A percentile compares a stretch with the other conserved stretches of the same genome.
These are phyloP conservation scores for Tyto alba DNA, from an alignment of 2,113 vertebrate genomes.

Conservation along the genomic window DNA sequence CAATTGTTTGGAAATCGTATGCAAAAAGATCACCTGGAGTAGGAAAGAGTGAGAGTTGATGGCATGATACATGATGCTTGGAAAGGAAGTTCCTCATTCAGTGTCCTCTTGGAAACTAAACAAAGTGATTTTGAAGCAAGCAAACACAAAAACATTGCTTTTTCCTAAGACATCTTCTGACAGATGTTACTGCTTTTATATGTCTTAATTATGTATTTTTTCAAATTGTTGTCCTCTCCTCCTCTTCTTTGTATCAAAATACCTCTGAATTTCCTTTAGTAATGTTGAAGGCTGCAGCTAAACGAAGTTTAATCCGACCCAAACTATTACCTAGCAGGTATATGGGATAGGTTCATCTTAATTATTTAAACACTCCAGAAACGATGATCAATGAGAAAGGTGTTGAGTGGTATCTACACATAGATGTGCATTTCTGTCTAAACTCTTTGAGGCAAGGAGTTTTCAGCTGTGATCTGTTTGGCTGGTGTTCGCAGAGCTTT, in stretches of 20 bases:
- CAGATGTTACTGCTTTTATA: not conserved
- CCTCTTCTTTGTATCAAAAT: not conserved
- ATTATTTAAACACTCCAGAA: not conserved
- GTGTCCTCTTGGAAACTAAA: not conserved
- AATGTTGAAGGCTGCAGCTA: not conserved
- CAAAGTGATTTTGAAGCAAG: conserved; percentile 7
- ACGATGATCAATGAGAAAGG: not conserved
- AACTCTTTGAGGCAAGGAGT: not conserved
- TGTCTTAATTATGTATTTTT: not conserved
- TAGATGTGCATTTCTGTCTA: not conserved
- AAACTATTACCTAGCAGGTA: not conserved
- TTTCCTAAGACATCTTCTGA: not conserved
- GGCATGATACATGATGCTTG: not conserved
- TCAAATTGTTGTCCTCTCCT: not conserved
- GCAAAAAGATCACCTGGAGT: not conserved
- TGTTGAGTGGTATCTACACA: not conserved
- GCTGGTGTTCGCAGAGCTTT: not conserved
- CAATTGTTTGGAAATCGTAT: not conserved
- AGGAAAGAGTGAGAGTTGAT: not conserved
- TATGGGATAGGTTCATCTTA: not conserved
- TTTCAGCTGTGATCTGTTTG: not conserved
- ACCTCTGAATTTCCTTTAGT: not conserved
- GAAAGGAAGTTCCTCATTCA: not conserved
- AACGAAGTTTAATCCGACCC: not conserved
- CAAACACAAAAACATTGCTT: not conserved